Conservation (phyloP, 2,113 vertebrate species). For the Bos javanicus region DNA sequence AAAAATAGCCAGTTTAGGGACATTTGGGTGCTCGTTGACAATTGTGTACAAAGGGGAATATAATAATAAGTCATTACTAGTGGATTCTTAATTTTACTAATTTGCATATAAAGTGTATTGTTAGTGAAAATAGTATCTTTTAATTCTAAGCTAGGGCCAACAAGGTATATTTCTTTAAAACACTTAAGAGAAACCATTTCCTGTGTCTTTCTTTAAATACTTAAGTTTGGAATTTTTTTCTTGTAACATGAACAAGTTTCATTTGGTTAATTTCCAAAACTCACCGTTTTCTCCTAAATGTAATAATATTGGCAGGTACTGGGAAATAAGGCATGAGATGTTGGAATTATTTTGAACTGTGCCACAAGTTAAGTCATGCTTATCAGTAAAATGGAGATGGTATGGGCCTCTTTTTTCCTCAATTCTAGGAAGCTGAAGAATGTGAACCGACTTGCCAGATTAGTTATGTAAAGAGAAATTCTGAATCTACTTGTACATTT, state of each 20-base stretch:
- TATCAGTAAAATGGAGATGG: neutral
- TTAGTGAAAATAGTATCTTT: constrained; percentile 7
- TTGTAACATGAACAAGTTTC: neutral
- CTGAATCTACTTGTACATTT: neutral
- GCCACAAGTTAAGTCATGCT: neutral
- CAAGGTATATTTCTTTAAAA: neutral
- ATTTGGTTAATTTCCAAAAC: neutral
- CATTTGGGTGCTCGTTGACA: neutral
- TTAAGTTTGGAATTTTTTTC: neutral
- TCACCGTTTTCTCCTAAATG: neutral
- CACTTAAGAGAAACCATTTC: neutral
- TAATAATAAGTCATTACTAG: neutral
- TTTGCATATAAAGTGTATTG: neutral
- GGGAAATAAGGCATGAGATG: neutral
- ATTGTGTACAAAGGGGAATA: neutral
- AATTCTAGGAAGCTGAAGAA: neutral
- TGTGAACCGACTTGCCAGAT: neutral
- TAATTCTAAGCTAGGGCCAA: neutral
- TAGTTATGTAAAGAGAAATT: neutral
- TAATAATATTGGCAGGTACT: neutral
- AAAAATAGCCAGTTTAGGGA: neutral
- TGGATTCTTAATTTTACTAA: neutral
- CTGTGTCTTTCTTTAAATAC: neutral
- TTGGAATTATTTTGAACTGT: neutral
- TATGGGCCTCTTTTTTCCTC: neutral